These are phyloP conservation scores for Endomychus coccineus DNA, from an alignment of 2,888 invertebrate species.

Conservation along the genomic window DNA sequence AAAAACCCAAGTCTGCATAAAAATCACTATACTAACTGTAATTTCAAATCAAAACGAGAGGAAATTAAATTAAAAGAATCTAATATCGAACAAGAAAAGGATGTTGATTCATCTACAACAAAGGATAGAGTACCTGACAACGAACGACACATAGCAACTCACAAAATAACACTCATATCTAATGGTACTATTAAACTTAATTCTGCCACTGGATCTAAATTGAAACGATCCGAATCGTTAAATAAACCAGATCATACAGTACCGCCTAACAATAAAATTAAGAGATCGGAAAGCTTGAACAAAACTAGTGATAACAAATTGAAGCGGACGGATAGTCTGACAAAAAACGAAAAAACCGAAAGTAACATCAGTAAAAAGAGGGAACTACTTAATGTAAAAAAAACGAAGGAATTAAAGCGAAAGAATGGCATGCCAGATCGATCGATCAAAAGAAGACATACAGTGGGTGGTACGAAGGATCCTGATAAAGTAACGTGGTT, in stretches of 20 bases:
- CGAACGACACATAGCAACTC: conserved; percentile 33
- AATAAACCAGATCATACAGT: conserved; percentile 50
- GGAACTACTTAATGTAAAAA: conserved; percentile 45
- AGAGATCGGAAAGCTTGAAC: conserved; percentile 56
- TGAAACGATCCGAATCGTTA: conserved; percentile 57
- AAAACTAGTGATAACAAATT: conserved; percentile 46
- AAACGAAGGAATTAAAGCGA: conserved; percentile 59
- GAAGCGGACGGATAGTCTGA: conserved; percentile 56
- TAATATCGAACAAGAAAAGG: conserved; percentile 46
- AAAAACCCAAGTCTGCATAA: conserved; percentile 51
- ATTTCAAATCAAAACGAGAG: conserved; percentile 21
- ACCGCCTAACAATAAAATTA: conserved; percentile 46
- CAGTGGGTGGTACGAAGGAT: conserved; percentile 90
- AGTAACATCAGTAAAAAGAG: conserved; percentile 70
- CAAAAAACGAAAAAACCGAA: conserved; percentile 70
- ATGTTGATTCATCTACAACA: conserved; percentile 39
- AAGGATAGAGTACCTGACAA: conserved; percentile 38
- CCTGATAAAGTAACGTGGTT: conserved; percentile 58
- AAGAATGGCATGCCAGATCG: conserved; percentile 74
- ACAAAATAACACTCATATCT: conserved; percentile 25
- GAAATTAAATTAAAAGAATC: conserved; percentile 34
- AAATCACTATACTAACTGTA: conserved; percentile 31
- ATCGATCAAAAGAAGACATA: conserved; percentile 82
- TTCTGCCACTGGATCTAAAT: conserved; percentile 40
- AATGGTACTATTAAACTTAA: conserved; percentile 18